A percentile compares a stretch with the other conserved stretches of the same genome.
Conservation (phyloP, 1,140 invertebrate genomes). For the Nomia melanderi region DNA sequence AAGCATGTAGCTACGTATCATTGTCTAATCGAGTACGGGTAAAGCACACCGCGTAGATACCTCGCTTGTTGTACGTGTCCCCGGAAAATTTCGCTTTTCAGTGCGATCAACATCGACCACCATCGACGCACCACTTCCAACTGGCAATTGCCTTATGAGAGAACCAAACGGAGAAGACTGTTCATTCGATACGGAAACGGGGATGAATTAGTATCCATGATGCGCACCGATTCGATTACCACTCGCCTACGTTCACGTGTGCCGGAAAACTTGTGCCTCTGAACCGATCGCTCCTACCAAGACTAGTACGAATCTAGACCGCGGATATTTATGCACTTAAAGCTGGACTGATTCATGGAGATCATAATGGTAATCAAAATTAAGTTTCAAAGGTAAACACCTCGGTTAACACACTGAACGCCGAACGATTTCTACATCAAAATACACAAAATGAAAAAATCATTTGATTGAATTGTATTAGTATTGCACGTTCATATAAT, state of each 20-base stretch:
- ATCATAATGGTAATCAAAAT: too few species aligned
- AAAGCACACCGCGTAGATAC: conserved; percentile 29
- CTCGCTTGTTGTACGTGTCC: conserved; percentile 37
- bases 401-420: too few species aligned
- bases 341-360: too few species aligned
- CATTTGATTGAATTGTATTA: too few species aligned
- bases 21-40: conserved; percentile 40
- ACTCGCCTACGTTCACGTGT: conserved; percentile 17
- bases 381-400: too few species aligned
- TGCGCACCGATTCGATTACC: not conserved
- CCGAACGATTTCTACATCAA: too few species aligned
- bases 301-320: too few species aligned
- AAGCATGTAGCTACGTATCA: conserved; percentile 44
- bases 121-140: not conserved
- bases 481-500: too few species aligned
- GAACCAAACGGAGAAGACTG: conserved; percentile 9
- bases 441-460: too few species aligned
- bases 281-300: too few species aligned
- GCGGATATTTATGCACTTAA: too few species aligned
- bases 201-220: not conserved
- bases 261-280: not conserved
- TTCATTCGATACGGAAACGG: conserved; percentile 9
- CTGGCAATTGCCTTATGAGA: not conserved
- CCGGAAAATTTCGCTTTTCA: conserved; percentile 18
- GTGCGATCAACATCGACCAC: conserved; percentile 42